Base-by-base conservation (phyloP, 1,140 invertebrate species). In the Panulirus ornatus region DNA sequence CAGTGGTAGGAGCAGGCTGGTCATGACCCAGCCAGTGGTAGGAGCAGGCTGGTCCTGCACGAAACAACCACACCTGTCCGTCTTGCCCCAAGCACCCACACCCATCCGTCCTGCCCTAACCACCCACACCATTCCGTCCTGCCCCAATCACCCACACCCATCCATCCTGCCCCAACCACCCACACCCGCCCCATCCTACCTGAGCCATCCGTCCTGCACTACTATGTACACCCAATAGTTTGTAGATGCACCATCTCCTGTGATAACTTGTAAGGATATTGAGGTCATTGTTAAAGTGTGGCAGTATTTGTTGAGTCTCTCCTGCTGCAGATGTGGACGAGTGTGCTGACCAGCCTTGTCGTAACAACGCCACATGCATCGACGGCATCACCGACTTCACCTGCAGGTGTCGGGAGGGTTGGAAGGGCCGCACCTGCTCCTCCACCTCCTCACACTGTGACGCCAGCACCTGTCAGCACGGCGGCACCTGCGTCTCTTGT, bases 401-500 rank as follows among this genome's bases (percentile, higher is more conserved):
- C 2, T 94, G 93, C 88, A 90, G 92, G 11, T 94, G 93, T 44
- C 94, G 95, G 78, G 95, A 96, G 87, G 96, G 96, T n/a, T 97
- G 96, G 96, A 96, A 97, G 94, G 97, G 96, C 5, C 96, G 96
- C 93, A 97, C 96, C 0, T 97, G 96, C 93, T 95, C 95, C 19
- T 93, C 96, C 2, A 94, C 66, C 75, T 85, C 89, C 22, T 75
- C 83, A n/a, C 82, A 91, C 91, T 98, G 97, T 93, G 94, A 94
- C 3, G 94, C 94, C 78, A 96, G 95, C 92, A 95, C 95, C 0
- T 99, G 98, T 94, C 92, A 93, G 36, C 93, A 94, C 92, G 93
- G 93, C n/a, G 94, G 96, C 1, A 96, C 95, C 0, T 96, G 96
- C 91, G 95, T 95, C 81, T n/a, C n/a, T n/a, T n/a, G n/a, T n/a